Percentiles rank a stretch among this genome's conserved stretches.
phyloP scores from a whole-genome alignment of 1,140 invertebrate species.

The Scaptomyza montana region DNA sequence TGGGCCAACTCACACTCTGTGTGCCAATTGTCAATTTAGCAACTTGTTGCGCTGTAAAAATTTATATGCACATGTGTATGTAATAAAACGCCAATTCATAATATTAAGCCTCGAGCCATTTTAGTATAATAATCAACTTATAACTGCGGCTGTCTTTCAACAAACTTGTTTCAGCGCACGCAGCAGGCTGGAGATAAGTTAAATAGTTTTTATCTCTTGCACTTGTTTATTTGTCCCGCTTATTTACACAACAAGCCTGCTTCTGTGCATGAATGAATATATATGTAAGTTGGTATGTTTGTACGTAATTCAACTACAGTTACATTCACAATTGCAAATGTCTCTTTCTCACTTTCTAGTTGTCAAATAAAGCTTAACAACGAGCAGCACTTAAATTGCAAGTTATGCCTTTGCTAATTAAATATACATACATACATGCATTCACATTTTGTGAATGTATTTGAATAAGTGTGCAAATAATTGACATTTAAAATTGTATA shows the following conservation, averaged over 20 bases:
- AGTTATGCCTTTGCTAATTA: not conserved
- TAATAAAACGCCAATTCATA: slow-evolving; percentile 30
- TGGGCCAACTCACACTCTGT: slow-evolving; percentile 7
- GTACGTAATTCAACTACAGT: not conserved
- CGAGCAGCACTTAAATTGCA: not conserved
- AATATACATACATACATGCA: not conserved
- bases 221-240: slow-evolving; percentile 37
- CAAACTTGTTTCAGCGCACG: slow-evolving; percentile 37
- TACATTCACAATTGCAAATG: slow-evolving; percentile 8
- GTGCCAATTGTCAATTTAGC: slow-evolving; percentile 27
- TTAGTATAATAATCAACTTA: slow-evolving; percentile 30
- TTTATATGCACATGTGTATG: not conserved
- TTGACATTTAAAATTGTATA: not conserved
- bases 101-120: slow-evolving; percentile 37
- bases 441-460: no score
- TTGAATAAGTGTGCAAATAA: not conserved
- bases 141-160: slow-evolving; percentile 13
- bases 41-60: slow-evolving; percentile 26
- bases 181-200: slow-evolving; percentile 34
- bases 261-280: slow-evolving; percentile 7
- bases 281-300: not conserved
- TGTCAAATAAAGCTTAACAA: not conserved
- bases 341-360: slow-evolving; percentile 8
- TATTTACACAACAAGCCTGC: slow-evolving; percentile 37
- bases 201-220: slow-evolving; percentile 39